phyloP scores from a whole-genome alignment of 1,140 invertebrate species.

The Artemia franciscana region DNA sequence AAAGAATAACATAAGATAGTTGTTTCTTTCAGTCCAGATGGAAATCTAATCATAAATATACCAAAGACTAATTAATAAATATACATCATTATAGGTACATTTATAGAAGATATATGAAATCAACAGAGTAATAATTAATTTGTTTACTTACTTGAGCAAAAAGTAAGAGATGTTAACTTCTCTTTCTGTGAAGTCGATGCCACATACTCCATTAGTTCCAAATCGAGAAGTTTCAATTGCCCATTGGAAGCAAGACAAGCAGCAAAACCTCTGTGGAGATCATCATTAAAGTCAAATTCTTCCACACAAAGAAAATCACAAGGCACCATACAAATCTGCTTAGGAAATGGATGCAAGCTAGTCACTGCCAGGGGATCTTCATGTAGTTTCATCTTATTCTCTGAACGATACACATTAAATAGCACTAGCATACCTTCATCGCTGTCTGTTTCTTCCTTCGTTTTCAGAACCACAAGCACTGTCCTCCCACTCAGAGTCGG shows the following conservation, averaged over 20 bases:
- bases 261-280: neutral
- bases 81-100: no score
- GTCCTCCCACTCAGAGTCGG: constrained; percentile 36
- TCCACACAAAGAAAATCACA: neutral
- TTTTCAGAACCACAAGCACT: constrained; percentile 33
- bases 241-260: neutral
- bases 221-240: neutral
- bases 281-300: neutral
- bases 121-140: constrained; percentile 7
- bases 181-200: constrained; percentile 1
- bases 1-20: no score
- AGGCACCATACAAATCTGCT: neutral
- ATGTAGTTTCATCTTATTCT: constrained; percentile 16
- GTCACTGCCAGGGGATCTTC: constrained; percentile 15
- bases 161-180: constrained; percentile 11
- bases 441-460: constrained; percentile 1
- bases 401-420: constrained; percentile 17
- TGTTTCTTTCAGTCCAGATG: neutral
- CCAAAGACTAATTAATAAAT: neutral
- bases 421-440: constrained; percentile 19
- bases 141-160: constrained; percentile 12
- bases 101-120: neutral
- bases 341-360: constrained; percentile 4
- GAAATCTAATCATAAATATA: neutral
- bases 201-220: neutral